These are phyloP conservation scores for Emydoidea blandingii DNA, from an alignment of 2,797 vertebrate species.

Conservation along the genomic window DNA sequence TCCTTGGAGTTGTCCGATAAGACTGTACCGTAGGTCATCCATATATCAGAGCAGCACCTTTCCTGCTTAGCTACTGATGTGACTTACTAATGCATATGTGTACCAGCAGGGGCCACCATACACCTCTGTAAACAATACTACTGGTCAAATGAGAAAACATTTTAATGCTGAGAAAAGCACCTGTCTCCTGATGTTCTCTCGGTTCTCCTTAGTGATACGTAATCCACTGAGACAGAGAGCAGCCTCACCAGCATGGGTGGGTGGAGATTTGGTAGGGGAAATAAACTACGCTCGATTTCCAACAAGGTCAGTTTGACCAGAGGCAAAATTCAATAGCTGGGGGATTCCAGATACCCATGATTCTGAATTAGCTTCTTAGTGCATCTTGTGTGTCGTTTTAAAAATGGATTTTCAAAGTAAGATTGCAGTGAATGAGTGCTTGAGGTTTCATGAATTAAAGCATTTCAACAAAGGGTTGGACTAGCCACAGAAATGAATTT, in stretches of 20 bases:
- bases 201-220: fast-evolving
- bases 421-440: neutral
- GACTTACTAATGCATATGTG: fast-evolving
- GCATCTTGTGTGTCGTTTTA: fast-evolving
- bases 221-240: fast-evolving
- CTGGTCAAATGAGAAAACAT: fast-evolving
- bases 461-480: neutral
- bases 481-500: neutral
- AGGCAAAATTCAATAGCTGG: fast-evolving
- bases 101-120: neutral
- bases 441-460: neutral
- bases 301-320: neutral
- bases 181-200: fast-evolving
- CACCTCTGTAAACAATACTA: neutral
- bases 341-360: too few species aligned
- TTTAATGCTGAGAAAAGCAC: fast-evolving
- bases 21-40: neutral
- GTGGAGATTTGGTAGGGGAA: neutral
- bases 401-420: neutral
- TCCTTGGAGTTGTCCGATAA: neutral
- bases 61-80: neutral
- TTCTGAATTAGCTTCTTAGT: neutral
- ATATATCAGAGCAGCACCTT: neutral
- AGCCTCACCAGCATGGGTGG: fast-evolving
- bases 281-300: neutral